Evolutionary conservation across 2,888 invertebrate genomes (phyloP), one percentile per base, ranked within the genome.

Genomic region (Neoascia interrupta): DNA sequence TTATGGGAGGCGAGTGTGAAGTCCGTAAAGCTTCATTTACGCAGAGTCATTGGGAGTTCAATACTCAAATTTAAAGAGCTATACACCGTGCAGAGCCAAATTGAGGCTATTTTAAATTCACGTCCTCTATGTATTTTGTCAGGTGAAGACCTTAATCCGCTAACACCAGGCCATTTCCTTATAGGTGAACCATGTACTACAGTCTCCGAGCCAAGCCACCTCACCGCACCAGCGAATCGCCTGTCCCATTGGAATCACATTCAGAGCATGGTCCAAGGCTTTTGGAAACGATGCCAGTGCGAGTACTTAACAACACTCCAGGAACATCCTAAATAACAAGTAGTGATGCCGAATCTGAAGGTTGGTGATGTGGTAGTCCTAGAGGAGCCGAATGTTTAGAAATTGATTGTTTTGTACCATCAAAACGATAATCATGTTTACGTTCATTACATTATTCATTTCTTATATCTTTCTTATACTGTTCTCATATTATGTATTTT

Each of bases 31-130:
- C 21, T 34, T 5, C 36, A 36, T 11, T 19, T 51, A 21, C n/a
- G n/a, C n/a, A n/a, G n/a, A n/a, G n/a, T n/a, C n/a, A n/a, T n/a
- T n/a, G n/a, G n/a, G n/a, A 13, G 4, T 11, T 11, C 36, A 1
- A 31, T 18, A 5, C 11, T 49, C 6, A 36, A 31, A 0, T 51
- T 36, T 2, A 34, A 51, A 18, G 19, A 51, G 8, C 2, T 21
- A 13, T 36, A 28, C 10, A 51, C 51, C 3, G 34, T 51, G 6
- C 18, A 19, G 3, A 31, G 11, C 19, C 51, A 36, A 21, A 51
- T 51, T 10, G 51, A 36, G 34, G 34, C 19, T 5, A 19, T 51
- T 34, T 13, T 51, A 4, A 36, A 34, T 36, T 51, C 51, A 8
- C 51, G 18, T 11, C 51, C 34, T 21, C 3, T 51, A 18, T 34